Percentiles rank a stretch among this genome's conserved stretches.
Conservation (phyloP, 2,113 vertebrate species). For the Cettia cetti region DNA sequence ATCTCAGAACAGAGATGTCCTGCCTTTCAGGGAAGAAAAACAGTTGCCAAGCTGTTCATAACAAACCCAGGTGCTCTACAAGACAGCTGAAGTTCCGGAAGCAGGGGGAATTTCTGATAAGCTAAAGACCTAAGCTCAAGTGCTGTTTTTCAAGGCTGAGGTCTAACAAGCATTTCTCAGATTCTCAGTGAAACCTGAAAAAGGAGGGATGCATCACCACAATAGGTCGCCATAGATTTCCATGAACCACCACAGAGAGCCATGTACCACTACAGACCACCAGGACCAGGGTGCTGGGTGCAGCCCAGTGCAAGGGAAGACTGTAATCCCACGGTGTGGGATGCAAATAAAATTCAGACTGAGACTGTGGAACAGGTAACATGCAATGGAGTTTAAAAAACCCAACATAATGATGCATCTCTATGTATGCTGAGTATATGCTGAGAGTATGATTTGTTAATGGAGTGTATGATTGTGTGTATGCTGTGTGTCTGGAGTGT, state of each 20-base stretch:
- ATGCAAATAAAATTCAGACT: not conserved
- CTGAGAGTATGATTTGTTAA: too few relatives aligned
- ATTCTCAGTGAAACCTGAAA: not conserved
- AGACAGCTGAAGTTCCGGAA: not conserved
- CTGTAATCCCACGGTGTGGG: fast-evolving
- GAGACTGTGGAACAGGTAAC: fast-evolving
- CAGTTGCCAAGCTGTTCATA: not conserved
- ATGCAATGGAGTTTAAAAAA: not conserved
- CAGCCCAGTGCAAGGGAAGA: not conserved
- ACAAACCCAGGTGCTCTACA: not conserved
- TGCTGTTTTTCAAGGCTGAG: not conserved
- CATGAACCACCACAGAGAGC: too few relatives aligned
- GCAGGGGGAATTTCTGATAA: not conserved
- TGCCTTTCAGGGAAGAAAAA: not conserved
- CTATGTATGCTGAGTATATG: too few relatives aligned
- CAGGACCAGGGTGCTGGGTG: not conserved
- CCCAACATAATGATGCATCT: not conserved
- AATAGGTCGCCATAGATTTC: too few relatives aligned
- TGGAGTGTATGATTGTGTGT: too few relatives aligned
- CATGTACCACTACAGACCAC: not conserved
- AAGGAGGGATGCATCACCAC: not conserved
- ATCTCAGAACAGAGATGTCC: not conserved
- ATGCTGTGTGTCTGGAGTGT: too few relatives aligned
- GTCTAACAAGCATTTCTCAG: not conserved
- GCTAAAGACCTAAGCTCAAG: not conserved